Evolutionary conservation across 2,888 invertebrate species (phyloP).

Genomic region (Endotricha flammealis): DNA sequence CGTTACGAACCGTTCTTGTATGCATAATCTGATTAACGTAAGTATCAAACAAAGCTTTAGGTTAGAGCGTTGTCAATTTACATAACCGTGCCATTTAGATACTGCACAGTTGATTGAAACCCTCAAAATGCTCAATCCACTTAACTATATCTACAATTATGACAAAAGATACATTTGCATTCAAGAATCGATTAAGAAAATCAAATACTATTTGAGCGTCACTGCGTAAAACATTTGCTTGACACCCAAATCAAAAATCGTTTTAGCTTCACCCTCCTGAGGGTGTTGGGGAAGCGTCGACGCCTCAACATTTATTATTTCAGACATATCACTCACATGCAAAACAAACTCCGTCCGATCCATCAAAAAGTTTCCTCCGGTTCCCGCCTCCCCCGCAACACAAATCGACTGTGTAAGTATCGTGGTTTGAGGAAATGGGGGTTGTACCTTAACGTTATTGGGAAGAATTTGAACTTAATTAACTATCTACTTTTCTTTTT

Average conservation of each 20-base stretch:
- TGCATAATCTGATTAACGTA: conserved; percentile 76
- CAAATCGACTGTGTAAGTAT: conserved; percentile 76
- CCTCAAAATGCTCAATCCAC: conserved; percentile 35
- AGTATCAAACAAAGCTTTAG: conserved; percentile 68
- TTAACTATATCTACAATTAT: conserved; percentile 16
- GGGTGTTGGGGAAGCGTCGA: conserved; percentile 66
- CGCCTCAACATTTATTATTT: conserved; percentile 79
- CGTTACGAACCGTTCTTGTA: conserved; percentile 70
- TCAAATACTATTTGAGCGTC: conserved; percentile 70
- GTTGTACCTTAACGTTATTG: too few species aligned
- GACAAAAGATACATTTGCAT: conserved; percentile 49
- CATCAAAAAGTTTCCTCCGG: conserved; percentile 73
- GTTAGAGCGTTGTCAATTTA: conserved; percentile 5
- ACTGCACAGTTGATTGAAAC: conserved; percentile 39
- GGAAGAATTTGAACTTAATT: too few species aligned
- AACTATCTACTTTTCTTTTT: too few species aligned
- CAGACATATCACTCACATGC: conserved; percentile 79
- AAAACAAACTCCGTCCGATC: conserved; percentile 78
- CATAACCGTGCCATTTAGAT: conserved; percentile 18
- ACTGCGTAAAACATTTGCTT: conserved; percentile 76
- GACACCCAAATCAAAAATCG: conserved; percentile 79
- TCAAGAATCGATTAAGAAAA: conserved; percentile 75
- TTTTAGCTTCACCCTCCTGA: conserved; percentile 71
- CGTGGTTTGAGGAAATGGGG: conserved; percentile 49
- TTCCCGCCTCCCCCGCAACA: conserved; percentile 44